Conservation (phyloP, 1,140 invertebrate genomes). For the Pseudoatta argentina region DNA sequence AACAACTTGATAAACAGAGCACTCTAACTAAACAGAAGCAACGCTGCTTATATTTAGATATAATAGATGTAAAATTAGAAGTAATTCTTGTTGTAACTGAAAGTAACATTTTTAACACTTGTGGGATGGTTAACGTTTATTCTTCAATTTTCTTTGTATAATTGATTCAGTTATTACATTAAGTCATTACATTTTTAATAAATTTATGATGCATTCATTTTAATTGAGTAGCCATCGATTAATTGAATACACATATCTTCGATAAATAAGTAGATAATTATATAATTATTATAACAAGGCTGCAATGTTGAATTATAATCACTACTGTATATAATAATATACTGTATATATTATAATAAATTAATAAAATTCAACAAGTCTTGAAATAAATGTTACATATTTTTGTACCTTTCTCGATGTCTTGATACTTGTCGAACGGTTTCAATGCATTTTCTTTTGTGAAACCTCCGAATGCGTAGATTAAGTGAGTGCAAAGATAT, state of each 20-base stretch:
- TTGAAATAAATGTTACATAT: neutral
- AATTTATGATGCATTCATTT: neutral
- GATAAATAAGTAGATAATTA: neutral
- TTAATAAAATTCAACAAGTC: neutral
- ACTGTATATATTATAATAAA: neutral
- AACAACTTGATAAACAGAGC: neutral
- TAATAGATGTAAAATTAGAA: neutral
- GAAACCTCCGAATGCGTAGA: constrained; percentile 97
- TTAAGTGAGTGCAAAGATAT: constrained; percentile 97
- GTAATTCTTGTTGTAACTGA: neutral
- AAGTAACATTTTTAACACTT: constrained; percentile 3
- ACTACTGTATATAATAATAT: too few species aligned
- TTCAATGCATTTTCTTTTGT: constrained; percentile 96
- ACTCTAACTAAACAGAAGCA: neutral
- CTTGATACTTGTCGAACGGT: constrained; percentile 97
- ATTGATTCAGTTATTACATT: neutral
- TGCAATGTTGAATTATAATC: neutral
- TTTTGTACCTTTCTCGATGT: constrained; percentile 95
- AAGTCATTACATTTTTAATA: neutral
- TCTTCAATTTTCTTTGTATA: constrained; percentile 7
- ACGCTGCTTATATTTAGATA: neutral
- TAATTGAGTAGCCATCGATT: neutral
- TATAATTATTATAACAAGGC: neutral
- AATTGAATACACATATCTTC: neutral
- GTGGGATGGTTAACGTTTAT: neutral